Evolutionary conservation across 2,797 vertebrate genomes (phyloP).

Genomic region (Paramormyrops hopkinsi): DNA sequence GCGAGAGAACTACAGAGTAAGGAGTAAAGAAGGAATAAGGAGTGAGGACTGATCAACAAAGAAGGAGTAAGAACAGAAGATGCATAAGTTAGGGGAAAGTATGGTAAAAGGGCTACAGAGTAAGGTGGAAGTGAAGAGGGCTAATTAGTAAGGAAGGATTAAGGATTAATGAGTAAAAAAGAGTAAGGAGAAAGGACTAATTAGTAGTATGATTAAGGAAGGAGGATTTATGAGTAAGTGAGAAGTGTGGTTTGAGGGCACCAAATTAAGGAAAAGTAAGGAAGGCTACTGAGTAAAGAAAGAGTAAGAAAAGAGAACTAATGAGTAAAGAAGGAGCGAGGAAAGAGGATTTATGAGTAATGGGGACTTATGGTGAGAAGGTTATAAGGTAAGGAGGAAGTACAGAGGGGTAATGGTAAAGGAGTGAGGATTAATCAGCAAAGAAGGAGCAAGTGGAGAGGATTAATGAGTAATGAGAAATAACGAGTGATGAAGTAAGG

Average conservation of each 20-base stretch:
- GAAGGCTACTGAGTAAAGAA: neutral
- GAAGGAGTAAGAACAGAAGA: neutral
- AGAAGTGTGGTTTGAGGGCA: neutral
- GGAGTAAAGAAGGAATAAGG: neutral
- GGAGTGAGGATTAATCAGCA: neutral
- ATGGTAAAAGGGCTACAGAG: no score
- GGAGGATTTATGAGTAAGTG: neutral
- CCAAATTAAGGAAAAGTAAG: neutral
- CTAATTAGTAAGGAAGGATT: no score
- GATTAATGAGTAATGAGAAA: neutral
- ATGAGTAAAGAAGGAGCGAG: neutral
- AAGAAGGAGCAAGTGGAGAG: neutral
- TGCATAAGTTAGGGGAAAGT: no score
- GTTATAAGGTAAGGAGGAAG: neutral
- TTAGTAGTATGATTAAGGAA: neutral
- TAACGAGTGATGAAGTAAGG: neutral
- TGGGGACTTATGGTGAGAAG: neutral
- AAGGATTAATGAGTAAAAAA: no score
- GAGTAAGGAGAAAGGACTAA: neutral
- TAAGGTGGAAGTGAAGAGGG: no score
- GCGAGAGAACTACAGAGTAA: neutral
- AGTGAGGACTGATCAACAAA: neutral
- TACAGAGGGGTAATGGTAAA: neutral
- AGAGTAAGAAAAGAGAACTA: neutral
- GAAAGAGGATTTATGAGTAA: neutral